phyloP scores from a whole-genome alignment of 2,113 vertebrate genomes.

The Chaetops frenatus region DNA sequence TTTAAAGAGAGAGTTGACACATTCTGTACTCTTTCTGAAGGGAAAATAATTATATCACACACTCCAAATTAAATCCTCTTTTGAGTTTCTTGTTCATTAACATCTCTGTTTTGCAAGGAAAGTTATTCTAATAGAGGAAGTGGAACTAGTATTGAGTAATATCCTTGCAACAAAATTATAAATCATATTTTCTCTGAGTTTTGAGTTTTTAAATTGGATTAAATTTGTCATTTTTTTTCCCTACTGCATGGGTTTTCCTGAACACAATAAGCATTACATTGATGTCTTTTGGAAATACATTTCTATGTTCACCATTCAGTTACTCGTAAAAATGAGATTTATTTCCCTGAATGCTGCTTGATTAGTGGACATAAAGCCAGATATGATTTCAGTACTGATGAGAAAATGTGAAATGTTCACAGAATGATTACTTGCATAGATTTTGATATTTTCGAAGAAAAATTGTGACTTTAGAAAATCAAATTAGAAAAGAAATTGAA shows the following conservation, averaged over 20 bases:
- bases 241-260: background rate
- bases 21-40: background rate
- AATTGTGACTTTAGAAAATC: background rate
- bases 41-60: slow-evolving; percentile 18
- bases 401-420: background rate
- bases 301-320: background rate
- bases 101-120: background rate
- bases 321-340: background rate
- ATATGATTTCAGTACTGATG: background rate
- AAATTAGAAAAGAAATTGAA: background rate
- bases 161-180: background rate
- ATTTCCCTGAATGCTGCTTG: background rate
- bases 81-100: background rate
- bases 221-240: background rate
- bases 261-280: background rate
- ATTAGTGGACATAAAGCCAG: background rate
- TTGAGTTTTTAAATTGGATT: background rate
- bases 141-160: background rate
- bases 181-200: background rate
- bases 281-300: background rate
- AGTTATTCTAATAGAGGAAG: background rate
- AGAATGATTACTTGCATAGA: background rate
- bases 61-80: background rate
- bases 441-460: background rate
- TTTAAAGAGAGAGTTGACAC: background rate